phyloP scores from a whole-genome alignment of 30 jellyfish, hydroid and myxozoan species.

The Hydractinia symbiolongicarpus region DNA sequence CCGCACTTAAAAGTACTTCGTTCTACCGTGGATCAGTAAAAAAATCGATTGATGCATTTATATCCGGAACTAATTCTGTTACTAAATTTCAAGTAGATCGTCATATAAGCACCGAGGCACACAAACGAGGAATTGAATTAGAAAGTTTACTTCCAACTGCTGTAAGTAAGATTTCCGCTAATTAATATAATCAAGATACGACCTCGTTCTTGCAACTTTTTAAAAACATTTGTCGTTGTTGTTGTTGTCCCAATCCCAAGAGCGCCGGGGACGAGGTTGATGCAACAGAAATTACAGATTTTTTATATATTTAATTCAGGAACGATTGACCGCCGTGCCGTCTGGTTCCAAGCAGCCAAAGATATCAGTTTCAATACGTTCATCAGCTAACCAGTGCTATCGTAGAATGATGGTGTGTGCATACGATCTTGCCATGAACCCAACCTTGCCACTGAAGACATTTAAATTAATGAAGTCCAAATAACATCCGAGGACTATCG shows the following conservation, averaged over 20 bases:
- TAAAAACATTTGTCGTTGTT: no score
- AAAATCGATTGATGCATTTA: no score
- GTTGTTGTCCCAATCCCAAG: conserved; percentile 39
- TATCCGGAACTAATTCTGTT: no score
- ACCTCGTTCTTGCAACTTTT: no score
- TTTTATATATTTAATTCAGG: background rate
- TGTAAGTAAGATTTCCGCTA: no score
- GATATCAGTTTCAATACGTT: background rate
- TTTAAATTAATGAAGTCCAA: conserved; percentile 27
- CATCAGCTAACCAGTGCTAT: conserved; percentile 5
- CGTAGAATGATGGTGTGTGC: conserved; percentile 33
- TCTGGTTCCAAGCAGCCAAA: background rate
- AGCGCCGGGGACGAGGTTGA: conserved; percentile 16
- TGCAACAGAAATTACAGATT: background rate
- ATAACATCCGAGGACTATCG: conserved; percentile 25
- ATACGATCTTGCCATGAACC: conserved; percentile 29
- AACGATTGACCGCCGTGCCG: background rate
- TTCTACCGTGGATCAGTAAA: no score
- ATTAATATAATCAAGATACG: background rate
- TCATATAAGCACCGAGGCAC: background rate
- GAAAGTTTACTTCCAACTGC: background rate
- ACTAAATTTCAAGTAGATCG: background rate
- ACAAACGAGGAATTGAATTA: background rate
- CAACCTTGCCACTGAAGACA: conserved; percentile 29
- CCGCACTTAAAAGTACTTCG: no score